phyloP scores from a whole-genome alignment of 2,888 invertebrate species.

The Callinectes sapidus region DNA sequence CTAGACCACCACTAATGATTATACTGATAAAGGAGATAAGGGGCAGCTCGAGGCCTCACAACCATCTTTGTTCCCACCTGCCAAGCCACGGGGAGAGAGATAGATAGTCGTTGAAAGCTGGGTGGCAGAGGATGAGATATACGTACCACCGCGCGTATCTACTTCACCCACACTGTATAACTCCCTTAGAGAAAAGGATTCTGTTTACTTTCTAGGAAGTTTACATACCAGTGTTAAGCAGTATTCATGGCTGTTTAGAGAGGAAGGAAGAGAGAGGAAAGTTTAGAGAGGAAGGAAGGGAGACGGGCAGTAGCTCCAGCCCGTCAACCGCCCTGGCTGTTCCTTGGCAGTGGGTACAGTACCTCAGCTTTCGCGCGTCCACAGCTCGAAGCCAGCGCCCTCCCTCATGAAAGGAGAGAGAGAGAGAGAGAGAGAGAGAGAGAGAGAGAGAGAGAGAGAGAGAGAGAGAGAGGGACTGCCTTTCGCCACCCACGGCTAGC shows the following conservation, averaged over 20 bases:
- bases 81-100: background rate
- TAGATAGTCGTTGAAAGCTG: background rate
- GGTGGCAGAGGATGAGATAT: background rate
- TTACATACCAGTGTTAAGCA: background rate
- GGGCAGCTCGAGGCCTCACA: conserved; percentile 23
- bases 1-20: conserved; percentile 36
- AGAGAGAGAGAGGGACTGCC: conserved; percentile 15
- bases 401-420: conserved; percentile 2
- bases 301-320: background rate
- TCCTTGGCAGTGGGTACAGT: no score
- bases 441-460: conserved; percentile 36
- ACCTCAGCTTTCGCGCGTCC: background rate
- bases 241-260: background rate
- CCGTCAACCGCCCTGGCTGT: background rate
- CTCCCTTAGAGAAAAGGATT: background rate
- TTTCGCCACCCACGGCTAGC: background rate
- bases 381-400: background rate
- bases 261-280: background rate
- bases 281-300: background rate
- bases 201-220: background rate
- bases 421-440: conserved; percentile 37
- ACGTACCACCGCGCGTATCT: background rate
- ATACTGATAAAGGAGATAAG: conserved; percentile 40
- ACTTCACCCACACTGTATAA: background rate
- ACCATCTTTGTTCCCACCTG: conserved; percentile 48